These are phyloP conservation scores for Oreochromis mossambicus DNA, from an alignment of 2,797 vertebrate species.

Conservation along the genomic window DNA sequence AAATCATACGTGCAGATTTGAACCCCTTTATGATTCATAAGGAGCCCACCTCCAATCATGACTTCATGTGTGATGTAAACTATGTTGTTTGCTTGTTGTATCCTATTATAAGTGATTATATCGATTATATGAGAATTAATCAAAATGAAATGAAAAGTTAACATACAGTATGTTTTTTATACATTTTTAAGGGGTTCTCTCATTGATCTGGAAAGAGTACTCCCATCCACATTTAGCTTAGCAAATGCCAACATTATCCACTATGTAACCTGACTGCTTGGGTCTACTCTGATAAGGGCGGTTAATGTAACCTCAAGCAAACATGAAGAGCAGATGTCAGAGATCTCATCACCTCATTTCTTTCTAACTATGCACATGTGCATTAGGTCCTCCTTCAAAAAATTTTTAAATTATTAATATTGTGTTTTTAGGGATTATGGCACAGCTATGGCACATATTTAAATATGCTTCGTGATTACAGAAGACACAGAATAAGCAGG, in stretches of 20 bases:
- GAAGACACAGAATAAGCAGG: neutral
- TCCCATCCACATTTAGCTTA: neutral
- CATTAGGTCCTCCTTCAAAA: neutral
- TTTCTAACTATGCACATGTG: neutral
- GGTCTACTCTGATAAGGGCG: neutral
- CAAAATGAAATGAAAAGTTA: neutral
- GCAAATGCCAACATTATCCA: neutral
- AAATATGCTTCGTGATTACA: neutral
- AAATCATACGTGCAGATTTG: constrained; percentile 36
- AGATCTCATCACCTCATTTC: neutral
- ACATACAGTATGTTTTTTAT: neutral
- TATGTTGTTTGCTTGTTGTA: neutral
- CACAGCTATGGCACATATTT: neutral
- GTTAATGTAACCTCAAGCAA: neutral
- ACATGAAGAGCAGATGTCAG: neutral
- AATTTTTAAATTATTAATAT: neutral
- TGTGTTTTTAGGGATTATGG: neutral
- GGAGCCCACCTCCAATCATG: neutral
- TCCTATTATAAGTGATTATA: neutral
- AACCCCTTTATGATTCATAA: neutral
- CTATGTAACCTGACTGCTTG: neutral
- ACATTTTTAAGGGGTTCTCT: neutral
- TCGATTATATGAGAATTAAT: neutral
- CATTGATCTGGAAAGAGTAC: neutral
- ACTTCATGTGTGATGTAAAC: neutral